Base-by-base conservation (phyloP, 1,140 invertebrate species). In the Drosophila leontia region DNA sequence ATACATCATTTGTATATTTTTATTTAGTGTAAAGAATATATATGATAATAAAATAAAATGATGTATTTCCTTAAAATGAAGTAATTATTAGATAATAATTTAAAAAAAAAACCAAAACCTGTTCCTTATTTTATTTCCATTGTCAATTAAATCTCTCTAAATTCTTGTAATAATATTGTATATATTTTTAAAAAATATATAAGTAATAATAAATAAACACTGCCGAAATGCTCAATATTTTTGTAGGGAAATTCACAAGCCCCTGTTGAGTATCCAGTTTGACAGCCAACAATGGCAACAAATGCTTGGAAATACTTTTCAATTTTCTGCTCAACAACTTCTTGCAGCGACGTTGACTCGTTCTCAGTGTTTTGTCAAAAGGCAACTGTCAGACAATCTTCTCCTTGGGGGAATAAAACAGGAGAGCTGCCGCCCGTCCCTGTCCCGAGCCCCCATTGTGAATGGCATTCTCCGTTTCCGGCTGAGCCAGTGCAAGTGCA, bases 321-420 rank as follows among this genome's bases (percentile, higher is more conserved):
- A 90, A 90, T 90, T 90, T 90, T 85, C 78, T 90, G 86, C 81
- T 90, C 85, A 90, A 90, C 85, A 90, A 85, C 78, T 74, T 85
- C 78, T 74, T 82, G 76, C 85, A 77, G 80, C 69, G 78, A 75
- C 74, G 59, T 81, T 71, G 80, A 74, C 71, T 78, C 68, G 42
- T 63, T 60, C 63, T 77, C 63, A 39, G 44, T 55, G 75, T 67
- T 76, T 67, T 51, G 72, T 61, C 72, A 58, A 67, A 59, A 77
- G 72, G 67, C 60, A 76, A 35, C 23, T 50, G 67, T 68, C 63
- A 65, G 75, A 76, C 55, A 77, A 77, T 72, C 53, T 70, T 45
- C 37, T 29, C 69, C 53, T 32, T 3, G 37, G 70, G 44, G 63
- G 35, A 44, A 57, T 29, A 42, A 63, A 32, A 26, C 56, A 58